phyloP scores from a whole-genome alignment of 2,888 invertebrate genomes.

The Tiliacea aurago region DNA sequence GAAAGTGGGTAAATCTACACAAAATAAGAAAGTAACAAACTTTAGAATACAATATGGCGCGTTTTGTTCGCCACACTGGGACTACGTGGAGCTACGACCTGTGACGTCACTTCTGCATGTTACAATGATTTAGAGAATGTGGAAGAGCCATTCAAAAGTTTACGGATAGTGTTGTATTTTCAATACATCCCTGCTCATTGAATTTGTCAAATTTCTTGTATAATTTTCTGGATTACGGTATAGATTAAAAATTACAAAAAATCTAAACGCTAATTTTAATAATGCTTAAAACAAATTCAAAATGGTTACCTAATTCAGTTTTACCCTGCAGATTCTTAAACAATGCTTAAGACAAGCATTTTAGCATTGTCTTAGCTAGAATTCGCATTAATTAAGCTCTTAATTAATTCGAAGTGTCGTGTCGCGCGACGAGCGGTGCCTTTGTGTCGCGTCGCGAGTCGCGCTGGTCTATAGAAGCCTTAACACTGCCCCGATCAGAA shows the following conservation, averaged over 20 bases:
- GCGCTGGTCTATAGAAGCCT: too few relatives aligned
- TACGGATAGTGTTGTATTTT: too few relatives aligned
- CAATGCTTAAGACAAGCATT: neutral
- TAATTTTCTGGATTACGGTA: too few relatives aligned
- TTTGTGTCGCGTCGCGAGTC: too few relatives aligned
- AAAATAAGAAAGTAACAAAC: constrained; percentile 42
- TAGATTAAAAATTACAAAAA: too few relatives aligned
- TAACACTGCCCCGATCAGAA: neutral
- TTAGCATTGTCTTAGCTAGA: neutral
- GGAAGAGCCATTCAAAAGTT: constrained; percentile 20
- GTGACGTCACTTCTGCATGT: constrained; percentile 31
- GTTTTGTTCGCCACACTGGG: constrained; percentile 50
- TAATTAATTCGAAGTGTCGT: too few relatives aligned
- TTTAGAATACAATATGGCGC: constrained; percentile 41
- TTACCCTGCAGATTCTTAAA: neutral
- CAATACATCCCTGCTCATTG: too few relatives aligned
- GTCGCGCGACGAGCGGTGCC: too few relatives aligned
- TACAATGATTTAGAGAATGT: neutral
- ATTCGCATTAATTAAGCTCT: neutral
- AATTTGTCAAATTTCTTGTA: too few relatives aligned
- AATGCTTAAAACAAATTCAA: too few relatives aligned
- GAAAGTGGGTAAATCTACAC: constrained; percentile 35
- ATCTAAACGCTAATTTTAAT: too few relatives aligned
- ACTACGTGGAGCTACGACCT: constrained; percentile 17
- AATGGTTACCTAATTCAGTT: too few relatives aligned